These are phyloP conservation scores for Coccyzus lansbergi DNA, from an alignment of 2,797 vertebrate species.

Conservation along the genomic window DNA sequence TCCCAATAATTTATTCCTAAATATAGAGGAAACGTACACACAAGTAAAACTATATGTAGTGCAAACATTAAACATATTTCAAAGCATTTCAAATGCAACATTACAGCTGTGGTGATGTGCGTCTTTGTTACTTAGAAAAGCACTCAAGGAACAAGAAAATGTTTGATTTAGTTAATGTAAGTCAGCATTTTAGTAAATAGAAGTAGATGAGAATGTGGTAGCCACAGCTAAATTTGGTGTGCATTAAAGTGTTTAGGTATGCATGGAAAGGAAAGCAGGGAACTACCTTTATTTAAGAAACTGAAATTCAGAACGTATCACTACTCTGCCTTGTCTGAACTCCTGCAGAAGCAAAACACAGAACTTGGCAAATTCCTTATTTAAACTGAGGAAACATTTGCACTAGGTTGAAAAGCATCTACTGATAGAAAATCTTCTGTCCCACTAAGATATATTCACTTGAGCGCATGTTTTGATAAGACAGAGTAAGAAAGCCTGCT, in stretches of 20 bases:
- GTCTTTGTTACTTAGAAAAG: neutral
- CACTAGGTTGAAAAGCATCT: neutral
- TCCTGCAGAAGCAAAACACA: neutral
- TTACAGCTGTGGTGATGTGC: neutral
- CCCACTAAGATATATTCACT: neutral
- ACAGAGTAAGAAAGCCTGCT: neutral
- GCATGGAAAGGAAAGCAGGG: neutral
- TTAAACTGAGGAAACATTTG: neutral
- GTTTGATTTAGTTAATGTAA: neutral
- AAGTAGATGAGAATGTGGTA: neutral
- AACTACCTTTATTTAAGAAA: neutral
- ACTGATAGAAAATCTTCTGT: neutral
- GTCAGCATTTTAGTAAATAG: neutral
- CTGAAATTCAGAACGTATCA: neutral
- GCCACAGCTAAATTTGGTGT: neutral
- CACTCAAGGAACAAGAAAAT: neutral
- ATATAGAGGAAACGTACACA: neutral
- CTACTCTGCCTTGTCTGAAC: neutral
- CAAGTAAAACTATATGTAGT: neutral
- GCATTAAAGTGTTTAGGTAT: neutral
- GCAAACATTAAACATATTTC: neutral
- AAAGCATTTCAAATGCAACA: neutral
- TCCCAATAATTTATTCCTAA: neutral
- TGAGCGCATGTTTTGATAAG: neutral
- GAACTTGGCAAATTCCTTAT: neutral